Conservation (phyloP, 1,140 invertebrate species). For the Pristionchus pacificus region DNA sequence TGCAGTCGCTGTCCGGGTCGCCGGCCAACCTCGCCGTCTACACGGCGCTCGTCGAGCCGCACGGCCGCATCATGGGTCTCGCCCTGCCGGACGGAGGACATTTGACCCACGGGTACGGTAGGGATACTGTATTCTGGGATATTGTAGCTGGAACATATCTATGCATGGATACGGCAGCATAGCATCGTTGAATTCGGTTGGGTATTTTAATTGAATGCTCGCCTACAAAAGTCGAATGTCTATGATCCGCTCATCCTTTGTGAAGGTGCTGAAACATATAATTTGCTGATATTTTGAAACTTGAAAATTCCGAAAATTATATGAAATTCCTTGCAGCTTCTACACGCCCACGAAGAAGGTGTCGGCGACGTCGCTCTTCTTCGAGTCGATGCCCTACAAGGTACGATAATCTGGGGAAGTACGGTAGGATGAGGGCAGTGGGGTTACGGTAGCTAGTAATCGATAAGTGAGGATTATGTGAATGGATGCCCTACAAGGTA, state of each 20-base stretch:
- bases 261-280: no score
- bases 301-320: neutral
- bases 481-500: no score
- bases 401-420: no score
- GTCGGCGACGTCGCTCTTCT: conserved; percentile 93
- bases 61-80: conserved; percentile 91
- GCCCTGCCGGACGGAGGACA: conserved; percentile 95
- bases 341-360: conserved; percentile 85
- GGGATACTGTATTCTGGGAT: conserved; percentile 11
- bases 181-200: no score
- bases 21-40: conserved; percentile 91
- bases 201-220: no score
- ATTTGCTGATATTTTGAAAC: neutral
- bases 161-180: no score
- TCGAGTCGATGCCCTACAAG: conserved; percentile 97
- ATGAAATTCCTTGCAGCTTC: conserved; percentile 76
- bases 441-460: no score
- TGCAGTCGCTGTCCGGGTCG: conserved; percentile 92
- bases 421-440: no score
- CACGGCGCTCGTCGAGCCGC: conserved; percentile 70
- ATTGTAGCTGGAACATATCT: no score
- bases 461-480: no score
- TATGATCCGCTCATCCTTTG: no score
- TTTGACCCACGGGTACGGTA: conserved; percentile 60
- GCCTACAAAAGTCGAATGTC: no score